Evolutionary conservation across 2,888 invertebrate genomes (phyloP), one percentile per base, ranked within the genome.

Genomic region (Drosophila atroscutellata): DNA sequence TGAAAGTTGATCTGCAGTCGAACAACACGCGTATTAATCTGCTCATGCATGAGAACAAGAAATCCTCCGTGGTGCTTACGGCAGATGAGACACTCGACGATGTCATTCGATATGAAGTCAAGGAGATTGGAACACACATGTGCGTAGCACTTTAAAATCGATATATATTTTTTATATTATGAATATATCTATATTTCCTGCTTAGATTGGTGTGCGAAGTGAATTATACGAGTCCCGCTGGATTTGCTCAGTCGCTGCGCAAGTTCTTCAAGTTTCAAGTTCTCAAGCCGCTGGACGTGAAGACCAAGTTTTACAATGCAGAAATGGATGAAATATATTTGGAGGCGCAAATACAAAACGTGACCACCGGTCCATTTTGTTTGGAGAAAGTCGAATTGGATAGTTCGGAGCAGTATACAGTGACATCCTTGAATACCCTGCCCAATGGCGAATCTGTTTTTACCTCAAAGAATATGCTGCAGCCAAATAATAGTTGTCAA

Each of bases 251-350:
- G 92, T 97, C 97, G 75, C 98, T 99, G 91, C 95, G 98, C 81
- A 99, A 99, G 93, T 99, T 98, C 93, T 99, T 99, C 93, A 99
- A 99, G 94, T 99, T 99, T 93, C 96, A 98, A 95, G 99, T 99
- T 0, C 95, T 98, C 89, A 99, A 99, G 92, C 99, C 99, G 4
- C 94, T 99, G 55, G 99, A 99, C 94, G 99, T 99, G 0, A 99
- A 99, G 94, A 99, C 99, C 0, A 99, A 99, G 92, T 98, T 99
- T 93, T 99, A 98, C 92, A 99, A 98, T 94, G 97, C 98, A 2
- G 99, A 96, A 92, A 95, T 96, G 77, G 96, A 96, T 94, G 96
- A 96, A 94, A 95, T 96, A 6, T 96, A 95, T 91, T 93, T 96
- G 74, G 96, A 96, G 92, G 95, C 96, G 1, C 96, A 95, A 93